Evolutionary conservation across 2,888 invertebrate species (phyloP).

Genomic region (Listrodromus nycthemerus): DNA sequence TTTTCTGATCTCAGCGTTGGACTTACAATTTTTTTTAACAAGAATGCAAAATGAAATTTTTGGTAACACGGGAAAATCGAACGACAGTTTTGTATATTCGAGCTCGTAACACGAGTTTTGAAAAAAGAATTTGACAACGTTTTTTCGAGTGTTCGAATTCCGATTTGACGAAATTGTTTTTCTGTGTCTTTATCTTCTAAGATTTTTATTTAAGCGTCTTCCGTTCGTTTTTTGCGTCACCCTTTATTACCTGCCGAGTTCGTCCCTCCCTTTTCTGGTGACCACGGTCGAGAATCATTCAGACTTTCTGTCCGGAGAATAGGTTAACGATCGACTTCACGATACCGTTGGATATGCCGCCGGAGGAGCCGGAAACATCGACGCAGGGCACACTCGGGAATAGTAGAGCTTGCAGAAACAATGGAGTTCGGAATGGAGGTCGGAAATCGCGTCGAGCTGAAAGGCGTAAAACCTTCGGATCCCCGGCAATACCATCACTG

Average conservation of each 20-base stretch:
- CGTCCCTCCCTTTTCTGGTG: conserved; percentile 15
- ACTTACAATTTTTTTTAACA: too few species aligned
- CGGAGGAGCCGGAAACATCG: neutral
- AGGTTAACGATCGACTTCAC: conserved; percentile 37
- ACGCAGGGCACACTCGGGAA: conserved; percentile 41
- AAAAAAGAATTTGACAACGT: too few species aligned
- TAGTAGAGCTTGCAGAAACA: conserved; percentile 48
- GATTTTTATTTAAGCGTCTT: conserved; percentile 56
- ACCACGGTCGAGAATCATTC: conserved; percentile 21
- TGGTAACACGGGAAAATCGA: too few species aligned
- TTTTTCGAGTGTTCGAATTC: too few species aligned
- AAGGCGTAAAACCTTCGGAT: conserved; percentile 20
- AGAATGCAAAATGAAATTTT: too few species aligned
- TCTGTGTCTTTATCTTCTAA: conserved; percentile 49
- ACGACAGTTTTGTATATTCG: too few species aligned
- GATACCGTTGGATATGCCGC: conserved; percentile 23
- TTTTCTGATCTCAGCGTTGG: too few species aligned
- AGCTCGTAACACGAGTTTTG: too few species aligned
- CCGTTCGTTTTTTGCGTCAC: conserved; percentile 20
- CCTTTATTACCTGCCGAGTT: conserved; percentile 20
- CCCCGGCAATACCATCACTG: conserved; percentile 1
- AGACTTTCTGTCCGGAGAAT: conserved; percentile 30
- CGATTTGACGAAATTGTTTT: too few species aligned
- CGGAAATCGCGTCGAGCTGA: conserved; percentile 44
- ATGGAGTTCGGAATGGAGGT: conserved; percentile 27